Evolutionary conservation across 2,888 invertebrate species (phyloP), one percentile per base, ranked within the genome.

Genomic region (Aspidiotus destructor): DNA sequence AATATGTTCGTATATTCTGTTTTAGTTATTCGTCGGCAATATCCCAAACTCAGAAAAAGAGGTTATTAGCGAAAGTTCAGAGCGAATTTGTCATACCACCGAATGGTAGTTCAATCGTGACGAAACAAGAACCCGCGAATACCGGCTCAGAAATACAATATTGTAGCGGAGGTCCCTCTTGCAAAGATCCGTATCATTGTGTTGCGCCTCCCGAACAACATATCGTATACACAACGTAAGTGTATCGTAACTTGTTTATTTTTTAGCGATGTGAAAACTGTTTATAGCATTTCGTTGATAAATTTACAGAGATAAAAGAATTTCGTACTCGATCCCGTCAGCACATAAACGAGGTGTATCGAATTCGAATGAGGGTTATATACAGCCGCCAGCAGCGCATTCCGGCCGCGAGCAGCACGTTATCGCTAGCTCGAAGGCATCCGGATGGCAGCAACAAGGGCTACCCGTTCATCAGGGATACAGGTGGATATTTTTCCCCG

Each of bases 21-120:
- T 62, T 61, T 41, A 72, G 61, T 60, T 68, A 70, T n/a, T 55
- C 65, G 28, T 70, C 68, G 8, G 53, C 69, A 62, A 69, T 71
- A 70, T 72, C 73, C 69, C 71, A 89, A 77, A 89, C 89, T 65
- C 92, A 93, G 79, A 93, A 93, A 83, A 93, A 93, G 77, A 84
- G 92, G 41, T 80, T 93, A 67, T 79, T 93, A 71, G 92, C 92
- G 67, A 90, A 93, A 79, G 91, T 90, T 61, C 91, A 92, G 75
- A 86, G 85, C 16, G 87, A 88, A 74, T 86, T 85, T 74, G 52
- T 67, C 40, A 67, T 67, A 60, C 73, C 76, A 74, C 65, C 73
- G 72, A 65, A 73, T 73, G 41, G 73, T 73, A 41, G 73, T 72
- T 72, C 73, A 71, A 79, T 83, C 44, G 80, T 81, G 53, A 82